Evolutionary conservation across 2,888 invertebrate genomes (phyloP), one percentile per base, ranked within the genome.

Genomic region (Drosophila crucigera): DNA sequence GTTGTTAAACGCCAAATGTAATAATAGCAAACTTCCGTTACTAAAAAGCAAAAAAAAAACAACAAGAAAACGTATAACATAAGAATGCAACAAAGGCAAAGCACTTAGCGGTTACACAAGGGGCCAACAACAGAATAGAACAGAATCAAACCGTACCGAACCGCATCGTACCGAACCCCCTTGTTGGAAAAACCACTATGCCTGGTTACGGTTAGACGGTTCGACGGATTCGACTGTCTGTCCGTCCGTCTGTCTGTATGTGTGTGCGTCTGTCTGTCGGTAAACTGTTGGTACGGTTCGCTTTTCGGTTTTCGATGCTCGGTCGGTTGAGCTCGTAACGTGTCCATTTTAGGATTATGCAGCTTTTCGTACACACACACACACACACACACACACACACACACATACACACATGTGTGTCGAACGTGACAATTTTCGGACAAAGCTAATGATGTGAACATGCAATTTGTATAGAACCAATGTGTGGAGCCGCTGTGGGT

Each of bases 391-490:
- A n/a, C 39, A 11, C 30, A 35, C 55, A 4, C 25, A 19, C 22
- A 14, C n/a, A 28, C 25, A 22, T 47, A 41, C 60, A 43, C 41
- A 39, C 43, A 35, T 31, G 60, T 60, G 84, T 78, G 65, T 62
- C 69, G 81, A 83, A 83, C 87, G 83, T 83, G 83, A 83, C 87
- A 81, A 81, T 83, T 81, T 86, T 84, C 86, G 82, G 86, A 83
- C 83, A 85, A 85, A 83, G 83, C 83, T 83, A 83, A 83, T 83
- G 86, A 85, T 83, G 86, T 77, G 83, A 80, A 74, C 84, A 74
- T 67, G 81, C 83, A 83, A 83, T 83, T 83, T 85, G 84, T 80
- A 71, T 83, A 47, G 73, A 43, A 49, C 2, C 22, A 47, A 39
- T 39, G 43, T 54, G 22, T 50, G 41, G 37, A 52, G 16, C 25